These are phyloP conservation scores for Tenrec ecaudatus DNA, from an alignment of 2,113 vertebrate genomes.

Conservation along the genomic window DNA sequence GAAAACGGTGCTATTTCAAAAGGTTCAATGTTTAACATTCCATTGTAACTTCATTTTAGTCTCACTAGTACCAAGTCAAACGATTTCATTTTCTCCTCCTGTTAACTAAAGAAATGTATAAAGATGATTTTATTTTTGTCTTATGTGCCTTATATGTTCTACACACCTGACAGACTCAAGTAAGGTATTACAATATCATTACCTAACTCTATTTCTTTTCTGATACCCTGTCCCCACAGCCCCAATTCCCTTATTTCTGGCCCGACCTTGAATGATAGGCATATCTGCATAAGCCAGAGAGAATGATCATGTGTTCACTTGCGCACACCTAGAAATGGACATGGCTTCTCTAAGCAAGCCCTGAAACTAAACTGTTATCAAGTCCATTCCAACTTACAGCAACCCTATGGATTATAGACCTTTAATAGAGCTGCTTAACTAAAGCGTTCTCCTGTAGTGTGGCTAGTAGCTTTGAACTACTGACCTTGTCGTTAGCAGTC, in stretches of 20 bases:
- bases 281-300: no score
- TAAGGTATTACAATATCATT: neutral
- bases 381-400: no score
- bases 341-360: neutral
- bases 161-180: constrained; percentile 59
- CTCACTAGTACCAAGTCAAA: constrained; percentile 66
- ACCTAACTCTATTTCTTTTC: neutral
- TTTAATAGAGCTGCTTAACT: no score
- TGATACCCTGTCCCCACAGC: no score
- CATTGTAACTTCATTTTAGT: constrained; percentile 48
- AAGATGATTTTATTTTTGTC: constrained; percentile 59
- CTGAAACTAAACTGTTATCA: no score
- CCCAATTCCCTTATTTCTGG: neutral
- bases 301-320: neutral
- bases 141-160: constrained; percentile 17
- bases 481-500: no score
- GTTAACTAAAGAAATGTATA: constrained; percentile 42
- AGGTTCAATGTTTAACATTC: constrained; percentile 23
- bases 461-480: no score
- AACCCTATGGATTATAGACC: no score
- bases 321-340: neutral
- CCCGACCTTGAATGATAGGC: neutral
- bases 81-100: constrained; percentile 55
- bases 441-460: no score
- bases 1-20: neutral